Conservation (phyloP, 2,113 vertebrate species). For the Bucco capensis region DNA sequence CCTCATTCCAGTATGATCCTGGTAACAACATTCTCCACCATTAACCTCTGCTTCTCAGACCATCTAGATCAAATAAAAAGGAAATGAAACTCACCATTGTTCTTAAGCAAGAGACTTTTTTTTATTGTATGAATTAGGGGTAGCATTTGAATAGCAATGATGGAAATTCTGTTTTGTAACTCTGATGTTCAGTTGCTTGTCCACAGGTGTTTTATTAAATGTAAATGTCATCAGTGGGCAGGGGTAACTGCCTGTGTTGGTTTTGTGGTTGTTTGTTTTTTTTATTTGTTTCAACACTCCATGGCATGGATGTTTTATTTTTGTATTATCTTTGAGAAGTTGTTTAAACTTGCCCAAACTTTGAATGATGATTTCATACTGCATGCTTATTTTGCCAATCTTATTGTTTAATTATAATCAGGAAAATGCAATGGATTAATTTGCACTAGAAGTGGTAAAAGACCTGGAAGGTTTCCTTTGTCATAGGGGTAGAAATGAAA, state of each 20-base stretch:
- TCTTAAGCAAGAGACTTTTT: not conserved
- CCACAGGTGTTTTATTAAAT: not conserved
- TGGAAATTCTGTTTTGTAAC: not conserved
- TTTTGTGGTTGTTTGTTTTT: not conserved
- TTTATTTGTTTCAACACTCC: not conserved
- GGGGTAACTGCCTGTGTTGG: not conserved
- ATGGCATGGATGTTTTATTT: not conserved
- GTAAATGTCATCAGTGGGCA: not conserved
- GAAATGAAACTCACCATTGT: rapidly evolving
- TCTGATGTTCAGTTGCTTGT: not conserved
- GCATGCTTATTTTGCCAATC: not conserved
- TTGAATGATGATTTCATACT: not conserved
- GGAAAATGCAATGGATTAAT: not conserved
- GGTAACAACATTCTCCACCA: not conserved
- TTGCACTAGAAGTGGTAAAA: not conserved
- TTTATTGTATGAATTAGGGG: not conserved
- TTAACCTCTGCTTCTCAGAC: not conserved
- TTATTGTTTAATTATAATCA: not conserved
- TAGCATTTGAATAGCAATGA: not conserved
- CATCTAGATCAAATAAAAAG: not conserved
- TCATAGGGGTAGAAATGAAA: not conserved
- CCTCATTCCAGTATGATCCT: not conserved
- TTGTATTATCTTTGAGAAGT: not conserved
- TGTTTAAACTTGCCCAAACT: not conserved
- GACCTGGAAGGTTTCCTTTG: not conserved